Conservation (phyloP, 2,113 vertebrate species). For the Choloepus hoffmanni region DNA sequence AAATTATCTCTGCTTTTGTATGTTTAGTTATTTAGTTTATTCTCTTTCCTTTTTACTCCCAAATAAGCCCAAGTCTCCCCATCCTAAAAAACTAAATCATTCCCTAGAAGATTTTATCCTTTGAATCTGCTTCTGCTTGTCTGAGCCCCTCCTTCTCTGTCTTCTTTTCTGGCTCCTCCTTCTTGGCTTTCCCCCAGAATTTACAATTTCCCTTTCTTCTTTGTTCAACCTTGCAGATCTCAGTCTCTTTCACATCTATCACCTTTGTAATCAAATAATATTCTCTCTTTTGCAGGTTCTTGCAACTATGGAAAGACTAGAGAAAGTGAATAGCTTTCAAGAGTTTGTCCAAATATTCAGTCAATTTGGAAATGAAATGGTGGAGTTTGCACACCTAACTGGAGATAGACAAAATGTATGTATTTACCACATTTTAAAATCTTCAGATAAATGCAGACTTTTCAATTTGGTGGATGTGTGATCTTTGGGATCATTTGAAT, state of each 20-base stretch:
- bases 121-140: background rate
- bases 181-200: background rate
- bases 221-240: background rate
- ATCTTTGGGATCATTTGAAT: background rate
- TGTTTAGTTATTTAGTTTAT: background rate
- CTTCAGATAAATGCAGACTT: background rate
- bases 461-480: background rate
- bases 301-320: constrained; percentile 96
- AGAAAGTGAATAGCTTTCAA: constrained; percentile 97
- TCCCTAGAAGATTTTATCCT: background rate
- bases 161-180: background rate
- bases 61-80: background rate
- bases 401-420: constrained; percentile 99
- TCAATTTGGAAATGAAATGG: constrained; percentile 99
- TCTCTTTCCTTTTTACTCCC: constrained; percentile 46
- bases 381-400: constrained; percentile 99
- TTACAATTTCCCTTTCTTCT: background rate
- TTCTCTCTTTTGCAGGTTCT: constrained; percentile 91
- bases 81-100: background rate
- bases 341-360: constrained; percentile 99
- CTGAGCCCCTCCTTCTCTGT: background rate
- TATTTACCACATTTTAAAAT: constrained; percentile 57
- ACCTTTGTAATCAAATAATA: constrained; percentile 5
- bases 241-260: background rate
- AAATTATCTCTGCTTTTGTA: background rate